Evolutionary conservation across 2,888 invertebrate genomes (phyloP).

Genomic region (Chironomus riparius): DNA sequence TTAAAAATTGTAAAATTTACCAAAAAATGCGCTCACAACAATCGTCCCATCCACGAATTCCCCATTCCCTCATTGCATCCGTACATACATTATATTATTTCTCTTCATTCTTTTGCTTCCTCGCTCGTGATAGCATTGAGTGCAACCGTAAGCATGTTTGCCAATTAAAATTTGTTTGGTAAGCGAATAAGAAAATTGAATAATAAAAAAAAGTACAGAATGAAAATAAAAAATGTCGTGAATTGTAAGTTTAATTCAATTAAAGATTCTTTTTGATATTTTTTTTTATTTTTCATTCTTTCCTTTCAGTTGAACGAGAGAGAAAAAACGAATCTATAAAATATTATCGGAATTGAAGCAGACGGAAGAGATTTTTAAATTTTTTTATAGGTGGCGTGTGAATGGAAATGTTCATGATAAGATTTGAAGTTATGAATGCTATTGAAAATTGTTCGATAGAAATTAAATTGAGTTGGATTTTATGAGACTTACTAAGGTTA

Average conservation of each 20-base stretch:
- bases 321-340: background rate
- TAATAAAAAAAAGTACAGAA: background rate
- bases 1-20: too few relatives aligned
- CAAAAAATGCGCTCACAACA: too few relatives aligned
- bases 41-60: too few relatives aligned
- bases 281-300: background rate
- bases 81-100: background rate
- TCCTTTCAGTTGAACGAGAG: background rate
- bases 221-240: background rate
- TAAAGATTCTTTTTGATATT: background rate
- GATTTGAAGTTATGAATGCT: too few relatives aligned
- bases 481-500: too few relatives aligned
- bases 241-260: slow-evolving; percentile 1
- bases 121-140: background rate
- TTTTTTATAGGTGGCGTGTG: too few relatives aligned
- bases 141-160: background rate
- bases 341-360: background rate
- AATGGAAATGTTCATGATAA: too few relatives aligned
- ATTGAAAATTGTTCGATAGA: too few relatives aligned
- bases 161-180: background rate
- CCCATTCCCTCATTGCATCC: too few relatives aligned
- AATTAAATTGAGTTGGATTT: too few relatives aligned
- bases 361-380: background rate
- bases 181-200: too few relatives aligned
- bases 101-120: background rate